Conservation (phyloP, 2,888 invertebrate species). For the Ennomos fuscantarius region DNA sequence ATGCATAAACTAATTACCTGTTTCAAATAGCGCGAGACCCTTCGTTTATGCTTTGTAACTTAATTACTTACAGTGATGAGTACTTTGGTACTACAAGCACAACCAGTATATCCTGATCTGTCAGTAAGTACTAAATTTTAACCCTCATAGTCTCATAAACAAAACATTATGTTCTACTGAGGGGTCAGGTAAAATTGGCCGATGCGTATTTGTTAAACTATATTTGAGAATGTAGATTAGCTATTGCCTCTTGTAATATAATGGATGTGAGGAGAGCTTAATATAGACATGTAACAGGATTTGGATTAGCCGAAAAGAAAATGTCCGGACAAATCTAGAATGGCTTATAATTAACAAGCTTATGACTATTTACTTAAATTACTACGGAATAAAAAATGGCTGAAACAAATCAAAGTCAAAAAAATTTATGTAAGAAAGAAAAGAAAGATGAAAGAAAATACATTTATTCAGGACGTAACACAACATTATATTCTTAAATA, state of each 20-base stretch:
- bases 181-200: slow-evolving; percentile 53
- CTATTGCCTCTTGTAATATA: slow-evolving; percentile 70
- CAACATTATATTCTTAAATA: too few relatives aligned
- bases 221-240: slow-evolving; percentile 81
- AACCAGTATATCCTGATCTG: slow-evolving; percentile 50
- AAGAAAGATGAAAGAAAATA: too few relatives aligned
- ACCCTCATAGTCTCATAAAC: slow-evolving; percentile 35
- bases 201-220: slow-evolving; percentile 62
- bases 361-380: too few relatives aligned
- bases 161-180: slow-evolving; percentile 47
- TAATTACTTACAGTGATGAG: slow-evolving; percentile 76
- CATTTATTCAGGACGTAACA: too few relatives aligned
- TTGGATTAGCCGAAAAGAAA: neutral
- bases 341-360: too few relatives aligned
- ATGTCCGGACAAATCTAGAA: too few relatives aligned
- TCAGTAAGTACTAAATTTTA: slow-evolving; percentile 30
- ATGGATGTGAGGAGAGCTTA: slow-evolving; percentile 47
- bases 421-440: too few relatives aligned
- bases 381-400: too few relatives aligned
- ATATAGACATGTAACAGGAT: neutral
- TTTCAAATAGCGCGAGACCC: slow-evolving; percentile 72
- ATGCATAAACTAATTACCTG: slow-evolving; percentile 77
- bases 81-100: slow-evolving; percentile 49
- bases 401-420: too few relatives aligned
- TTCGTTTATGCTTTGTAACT: slow-evolving; percentile 76